Conservation (phyloP, 2,888 invertebrate genomes). For the Philaethria dido region DNA sequence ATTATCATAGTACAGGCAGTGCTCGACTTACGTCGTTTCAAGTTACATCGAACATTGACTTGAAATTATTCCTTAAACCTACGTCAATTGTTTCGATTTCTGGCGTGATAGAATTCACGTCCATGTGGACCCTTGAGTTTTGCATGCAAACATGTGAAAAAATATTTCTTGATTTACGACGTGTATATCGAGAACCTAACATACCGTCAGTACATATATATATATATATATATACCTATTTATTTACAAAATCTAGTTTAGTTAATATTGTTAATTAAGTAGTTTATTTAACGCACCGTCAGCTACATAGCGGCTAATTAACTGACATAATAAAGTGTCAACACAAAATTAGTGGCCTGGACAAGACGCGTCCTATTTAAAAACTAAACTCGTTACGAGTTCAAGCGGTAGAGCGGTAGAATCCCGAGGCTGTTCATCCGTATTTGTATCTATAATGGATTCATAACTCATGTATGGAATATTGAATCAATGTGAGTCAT, state of each 20-base stretch:
- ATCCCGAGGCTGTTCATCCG: conserved; percentile 14
- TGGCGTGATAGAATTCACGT: no score
- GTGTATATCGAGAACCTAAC: no score
- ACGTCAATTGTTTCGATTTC: no score
- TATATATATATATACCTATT: neutral
- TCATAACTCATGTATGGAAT: conserved; percentile 22
- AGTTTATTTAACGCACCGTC: conserved; percentile 11
- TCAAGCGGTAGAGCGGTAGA: neutral
- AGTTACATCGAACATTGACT: no score
- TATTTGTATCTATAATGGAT: conserved; percentile 23
- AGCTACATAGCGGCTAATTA: conserved; percentile 9
- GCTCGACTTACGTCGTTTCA: no score
- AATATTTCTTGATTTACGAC: no score
- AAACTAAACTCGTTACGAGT: conserved; percentile 9
- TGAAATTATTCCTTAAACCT: no score
- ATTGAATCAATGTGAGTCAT: conserved; percentile 19
- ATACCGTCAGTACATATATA: no score
- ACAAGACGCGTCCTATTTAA: conserved; percentile 9
- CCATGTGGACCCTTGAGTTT: no score
- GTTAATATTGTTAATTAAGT: neutral
- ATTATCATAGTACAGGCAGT: no score
- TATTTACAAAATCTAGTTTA: neutral
- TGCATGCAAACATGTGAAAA: no score
- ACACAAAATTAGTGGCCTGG: neutral
- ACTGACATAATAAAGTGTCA: neutral